phyloP scores from a whole-genome alignment of 37 sponge, comb jelly and placozoan species.

The Chondrosia reniformis region DNA sequence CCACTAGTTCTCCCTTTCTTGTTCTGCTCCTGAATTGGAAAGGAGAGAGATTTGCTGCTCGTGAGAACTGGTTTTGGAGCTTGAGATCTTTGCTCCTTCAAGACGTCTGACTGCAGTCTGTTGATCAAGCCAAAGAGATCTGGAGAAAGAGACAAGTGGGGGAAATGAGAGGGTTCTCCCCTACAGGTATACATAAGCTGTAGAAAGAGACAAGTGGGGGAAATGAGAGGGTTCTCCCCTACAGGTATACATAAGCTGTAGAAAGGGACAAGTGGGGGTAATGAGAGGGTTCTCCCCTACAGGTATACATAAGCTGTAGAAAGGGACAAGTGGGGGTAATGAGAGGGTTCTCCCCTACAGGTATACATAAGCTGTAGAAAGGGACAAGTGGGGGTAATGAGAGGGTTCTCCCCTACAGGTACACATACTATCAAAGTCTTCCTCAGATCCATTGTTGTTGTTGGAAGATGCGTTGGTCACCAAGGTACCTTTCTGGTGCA shows the following conservation, averaged over 20 bases:
- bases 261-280: not conserved
- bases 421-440: conserved; percentile 14
- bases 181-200: too few species aligned
- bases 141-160: not conserved
- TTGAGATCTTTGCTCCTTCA: conserved; percentile 40
- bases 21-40: not conserved
- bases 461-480: not conserved
- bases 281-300: too few species aligned
- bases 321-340: not conserved
- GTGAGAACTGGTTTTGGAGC: not conserved
- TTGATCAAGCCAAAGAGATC: conserved; percentile 57
- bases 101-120: conserved; percentile 31
- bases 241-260: too few species aligned
- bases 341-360: too few species aligned
- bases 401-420: too few species aligned
- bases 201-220: not conserved
- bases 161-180: too few species aligned
- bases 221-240: too few species aligned
- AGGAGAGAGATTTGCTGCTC: not conserved
- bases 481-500: not conserved
- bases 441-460: conserved; percentile 12
- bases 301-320: too few species aligned
- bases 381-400: too few species aligned
- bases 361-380: too few species aligned
- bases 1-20: not conserved